A percentile compares a stretch with the other conserved stretches of the same genome.
Evolutionary conservation across 2,888 invertebrate genomes (phyloP).

Genomic region (Melanotus villosus): DNA sequence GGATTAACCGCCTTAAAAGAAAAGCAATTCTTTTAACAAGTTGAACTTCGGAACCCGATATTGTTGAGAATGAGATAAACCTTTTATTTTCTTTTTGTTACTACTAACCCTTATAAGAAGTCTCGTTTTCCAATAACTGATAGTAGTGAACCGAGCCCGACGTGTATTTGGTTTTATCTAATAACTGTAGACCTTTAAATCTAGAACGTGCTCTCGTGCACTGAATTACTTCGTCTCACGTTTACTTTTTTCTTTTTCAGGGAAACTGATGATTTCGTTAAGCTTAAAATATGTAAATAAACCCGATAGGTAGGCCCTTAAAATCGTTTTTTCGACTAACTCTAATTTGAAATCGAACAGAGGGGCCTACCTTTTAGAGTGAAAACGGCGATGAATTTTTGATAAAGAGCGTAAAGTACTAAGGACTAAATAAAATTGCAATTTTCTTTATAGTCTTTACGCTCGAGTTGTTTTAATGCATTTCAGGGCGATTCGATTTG

Average conservation of each 20-base stretch:
- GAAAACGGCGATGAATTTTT: conserved; percentile 24
- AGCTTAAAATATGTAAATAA: conserved; percentile 19
- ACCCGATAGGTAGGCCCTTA: not conserved
- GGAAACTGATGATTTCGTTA: conserved; percentile 1
- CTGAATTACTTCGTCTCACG: too few relatives aligned
- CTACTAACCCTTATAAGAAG: conserved; percentile 3
- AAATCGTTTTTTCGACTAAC: conserved; percentile 4
- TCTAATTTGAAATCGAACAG: conserved; percentile 17
- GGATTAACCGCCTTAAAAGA: conserved; percentile 32
- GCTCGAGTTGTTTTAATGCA: conserved; percentile 26
- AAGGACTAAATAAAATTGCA: conserved; percentile 31
- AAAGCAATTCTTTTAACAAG: conserved; percentile 38
- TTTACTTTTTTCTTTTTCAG: conserved; percentile 12
- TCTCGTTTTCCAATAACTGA: conserved; percentile 28
- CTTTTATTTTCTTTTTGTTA: conserved; percentile 41
- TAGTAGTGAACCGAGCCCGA: conserved; percentile 21
- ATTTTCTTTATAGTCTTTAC: conserved; percentile 33
- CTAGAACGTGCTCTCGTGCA: not conserved
- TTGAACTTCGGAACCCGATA: conserved; percentile 35
- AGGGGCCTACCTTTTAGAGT: conserved; percentile 6
- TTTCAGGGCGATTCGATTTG: conserved; percentile 30
- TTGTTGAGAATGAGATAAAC: conserved; percentile 39
- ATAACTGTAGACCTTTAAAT: conserved; percentile 15
- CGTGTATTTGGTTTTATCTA: conserved; percentile 33
- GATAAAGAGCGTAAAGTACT: conserved; percentile 18